Percentiles rank a stretch among this genome's conserved stretches.
Conservation (phyloP, 2,888 invertebrate species). For the Bombyx huttoni region DNA sequence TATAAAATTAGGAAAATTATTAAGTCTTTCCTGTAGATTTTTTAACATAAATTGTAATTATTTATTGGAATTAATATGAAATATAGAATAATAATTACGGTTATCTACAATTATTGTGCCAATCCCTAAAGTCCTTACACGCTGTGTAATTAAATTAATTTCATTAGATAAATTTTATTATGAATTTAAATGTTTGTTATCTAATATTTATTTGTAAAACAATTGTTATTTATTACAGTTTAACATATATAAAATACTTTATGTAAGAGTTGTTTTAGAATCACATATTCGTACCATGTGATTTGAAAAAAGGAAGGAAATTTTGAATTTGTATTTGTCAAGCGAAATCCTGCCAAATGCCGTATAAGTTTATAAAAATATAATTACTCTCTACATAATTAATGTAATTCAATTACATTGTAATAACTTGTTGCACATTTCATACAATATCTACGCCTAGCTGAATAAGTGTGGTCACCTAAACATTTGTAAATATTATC, state of each 20-base stretch:
- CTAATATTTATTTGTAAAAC: slow-evolving; percentile 32
- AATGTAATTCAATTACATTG: slow-evolving; percentile 65
- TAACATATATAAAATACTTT: slow-evolving; percentile 40
- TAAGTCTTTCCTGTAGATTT: slow-evolving; percentile 1
- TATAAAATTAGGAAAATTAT: slow-evolving; percentile 8
- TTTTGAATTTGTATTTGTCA: slow-evolving; percentile 58
- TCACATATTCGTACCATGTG: slow-evolving; percentile 25
- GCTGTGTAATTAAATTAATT: slow-evolving; percentile 10
- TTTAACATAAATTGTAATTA: slow-evolving; percentile 10
- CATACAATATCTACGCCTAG: slow-evolving; percentile 58
- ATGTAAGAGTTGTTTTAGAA: slow-evolving; percentile 42
- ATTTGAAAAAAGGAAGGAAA: slow-evolving; percentile 24
- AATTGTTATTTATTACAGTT: slow-evolving; percentile 36
- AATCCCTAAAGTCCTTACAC: slow-evolving; percentile 51
- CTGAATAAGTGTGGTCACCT: slow-evolving; percentile 70
- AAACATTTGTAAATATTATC: slow-evolving; percentile 69
- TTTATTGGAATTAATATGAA: slow-evolving; percentile 18
- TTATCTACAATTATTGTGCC: slow-evolving; percentile 40
- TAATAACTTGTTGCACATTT: slow-evolving; percentile 62
- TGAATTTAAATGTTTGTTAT: slow-evolving; percentile 25
- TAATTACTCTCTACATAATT: slow-evolving; percentile 27
- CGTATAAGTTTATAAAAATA: slow-evolving; percentile 25
- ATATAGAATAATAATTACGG: slow-evolving; percentile 29
- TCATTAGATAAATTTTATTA: slow-evolving; percentile 25
- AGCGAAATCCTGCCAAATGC: slow-evolving; percentile 67